phyloP scores from a whole-genome alignment of 2,113 vertebrate species.

The Eira barbara region DNA sequence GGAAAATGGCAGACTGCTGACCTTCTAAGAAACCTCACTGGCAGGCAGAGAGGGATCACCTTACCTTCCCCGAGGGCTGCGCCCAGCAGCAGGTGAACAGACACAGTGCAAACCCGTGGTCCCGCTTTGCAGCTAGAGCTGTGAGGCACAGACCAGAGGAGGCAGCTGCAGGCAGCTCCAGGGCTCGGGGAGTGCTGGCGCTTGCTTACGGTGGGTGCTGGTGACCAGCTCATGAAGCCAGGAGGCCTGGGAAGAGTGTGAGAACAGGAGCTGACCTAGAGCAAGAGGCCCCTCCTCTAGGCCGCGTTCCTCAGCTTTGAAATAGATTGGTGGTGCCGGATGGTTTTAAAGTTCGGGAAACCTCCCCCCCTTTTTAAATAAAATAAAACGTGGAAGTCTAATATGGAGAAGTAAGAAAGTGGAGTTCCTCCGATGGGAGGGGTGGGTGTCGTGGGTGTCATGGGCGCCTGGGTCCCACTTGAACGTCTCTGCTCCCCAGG shows the following conservation, averaged over 20 bases:
- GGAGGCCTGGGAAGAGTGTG: background rate
- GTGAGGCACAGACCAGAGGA: background rate
- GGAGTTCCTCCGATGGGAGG: background rate
- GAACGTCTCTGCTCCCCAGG: background rate
- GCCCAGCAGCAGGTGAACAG: background rate
- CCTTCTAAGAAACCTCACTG: background rate
- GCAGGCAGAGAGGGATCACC: background rate
- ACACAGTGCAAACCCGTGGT: background rate
- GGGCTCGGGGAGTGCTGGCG: background rate
- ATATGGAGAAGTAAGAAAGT: background rate
- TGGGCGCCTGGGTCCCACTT: background rate
- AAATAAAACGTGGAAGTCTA: background rate
- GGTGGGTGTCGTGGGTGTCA: fast-evolving
- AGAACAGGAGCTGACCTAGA: background rate
- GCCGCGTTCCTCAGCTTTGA: background rate
- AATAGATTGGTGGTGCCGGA: background rate
- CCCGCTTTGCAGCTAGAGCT: background rate
- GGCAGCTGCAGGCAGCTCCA: fast-evolving
- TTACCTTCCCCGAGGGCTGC: background rate
- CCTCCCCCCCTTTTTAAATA: background rate
- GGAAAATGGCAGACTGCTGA: background rate
- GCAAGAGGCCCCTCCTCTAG: background rate
- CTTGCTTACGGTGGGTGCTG: background rate
- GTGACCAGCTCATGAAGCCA: background rate
- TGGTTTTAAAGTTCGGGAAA: background rate